Evolutionary conservation across 30 jellyfish, hydroid and myxozoan genomes (phyloP), one percentile per base, ranked within the genome.

Genomic region (Euphysa ruthae): DNA sequence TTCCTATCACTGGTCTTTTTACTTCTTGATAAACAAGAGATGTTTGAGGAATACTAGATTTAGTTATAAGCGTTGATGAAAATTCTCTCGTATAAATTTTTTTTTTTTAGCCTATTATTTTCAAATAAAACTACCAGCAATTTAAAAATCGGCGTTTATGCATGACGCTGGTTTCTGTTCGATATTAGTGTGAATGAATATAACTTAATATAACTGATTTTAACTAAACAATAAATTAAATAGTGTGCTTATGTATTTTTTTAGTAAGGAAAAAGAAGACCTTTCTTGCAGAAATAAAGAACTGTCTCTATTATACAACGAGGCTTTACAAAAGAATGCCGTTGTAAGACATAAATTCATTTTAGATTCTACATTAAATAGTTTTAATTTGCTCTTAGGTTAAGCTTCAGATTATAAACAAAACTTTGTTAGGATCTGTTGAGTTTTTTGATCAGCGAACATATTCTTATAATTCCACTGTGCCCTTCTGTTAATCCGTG

Each of bases 261-360:
- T 0, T 52, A 82, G 94, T 35, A 85, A 75, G 75, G 93, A 74
- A 23, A 56, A 21, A 14, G 27, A 63, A 14, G 61, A 75, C 38
- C 13, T 76, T 38, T 72, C 63, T 27, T 75, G 82, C 14, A 69
- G 57, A 25, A 70, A 70, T 29, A 74, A 74, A 3, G 95, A 83
- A 4, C 14, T 74, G 23, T 2, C 73, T 46, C 69, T 70, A 61
- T 38, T 24, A 43, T 58, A 63, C 52, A 35, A 42, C 27, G 55
- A 32, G 12, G 85, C 58, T 35, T 83, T 62, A 52, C 82, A 76
- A 32, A 66, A 73, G 32, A 10, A 25, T 3, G 23, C 28, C 60
- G 60, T n/a, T 25, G 60, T 46, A 5, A n/a, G 60, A 38, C 14
- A 38, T 38, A 38, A 38, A 38, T 38, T 38, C 14, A n/a, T 38